A percentile compares a stretch with the other conserved stretches of the same genome.
Conservation (phyloP, 30 jellyfish, hydroid and myxozoan genomes). For the Chrysaora quinquecirrha region DNA sequence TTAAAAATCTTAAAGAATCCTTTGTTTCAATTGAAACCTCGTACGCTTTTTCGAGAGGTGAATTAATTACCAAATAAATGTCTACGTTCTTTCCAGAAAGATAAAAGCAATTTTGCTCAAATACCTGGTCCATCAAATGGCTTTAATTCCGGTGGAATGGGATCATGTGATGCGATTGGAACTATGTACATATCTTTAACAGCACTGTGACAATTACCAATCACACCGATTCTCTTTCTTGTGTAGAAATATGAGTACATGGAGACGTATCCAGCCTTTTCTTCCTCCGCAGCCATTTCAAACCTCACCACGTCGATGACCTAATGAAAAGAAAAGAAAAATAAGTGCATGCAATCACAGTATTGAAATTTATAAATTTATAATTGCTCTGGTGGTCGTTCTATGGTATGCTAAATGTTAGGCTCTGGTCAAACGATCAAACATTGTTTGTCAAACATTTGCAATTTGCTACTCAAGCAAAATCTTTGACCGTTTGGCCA, state of each 20-base stretch:
- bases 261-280: slow-evolving; percentile 81
- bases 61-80: not conserved
- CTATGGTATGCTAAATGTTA: too few relatives aligned
- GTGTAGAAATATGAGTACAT: slow-evolving; percentile 85
- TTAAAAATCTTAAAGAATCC: too few relatives aligned
- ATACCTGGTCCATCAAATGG: slow-evolving; percentile 97
- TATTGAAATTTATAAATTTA: too few relatives aligned
- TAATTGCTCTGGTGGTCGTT: too few relatives aligned
- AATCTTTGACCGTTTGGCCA: too few relatives aligned
- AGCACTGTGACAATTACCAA: slow-evolving; percentile 89
- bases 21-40: too few relatives aligned
- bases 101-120: too few relatives aligned
- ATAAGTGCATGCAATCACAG: too few relatives aligned
- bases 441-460: too few relatives aligned
- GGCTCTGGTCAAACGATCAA: too few relatives aligned
- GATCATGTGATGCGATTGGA: slow-evolving; percentile 96
- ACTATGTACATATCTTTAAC: slow-evolving; percentile 94
- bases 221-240: slow-evolving; percentile 93
- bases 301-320: slow-evolving; percentile 88
- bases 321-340: slow-evolving; percentile 29
- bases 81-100: not conserved
- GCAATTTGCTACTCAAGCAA: too few relatives aligned
- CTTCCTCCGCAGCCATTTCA: slow-evolving; percentile 98
- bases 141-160: slow-evolving; percentile 90
- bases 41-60: too few relatives aligned